phyloP scores from a whole-genome alignment of 2,113 vertebrate genomes.

The Pogonocichla stellata region DNA sequence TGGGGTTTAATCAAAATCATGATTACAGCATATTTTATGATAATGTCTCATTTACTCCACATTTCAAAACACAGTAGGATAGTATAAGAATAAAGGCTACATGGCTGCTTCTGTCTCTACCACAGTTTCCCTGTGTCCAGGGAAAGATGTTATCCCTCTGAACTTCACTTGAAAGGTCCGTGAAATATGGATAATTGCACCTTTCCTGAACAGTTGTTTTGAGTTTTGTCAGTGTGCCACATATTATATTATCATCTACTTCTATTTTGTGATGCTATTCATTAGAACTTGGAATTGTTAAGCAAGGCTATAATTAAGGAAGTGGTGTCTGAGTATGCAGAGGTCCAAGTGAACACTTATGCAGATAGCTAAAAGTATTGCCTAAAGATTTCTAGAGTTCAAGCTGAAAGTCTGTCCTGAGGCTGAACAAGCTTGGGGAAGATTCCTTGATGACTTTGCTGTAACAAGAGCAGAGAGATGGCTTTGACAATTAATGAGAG shows the following conservation, averaged over 20 bases:
- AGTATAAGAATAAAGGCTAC: not conserved
- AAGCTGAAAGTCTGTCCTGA: not conserved
- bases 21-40: not conserved
- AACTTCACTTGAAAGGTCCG: not conserved
- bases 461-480: not conserved
- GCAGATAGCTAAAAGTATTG: not conserved
- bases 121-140: not conserved
- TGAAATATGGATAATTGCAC: slow-evolving; percentile 13
- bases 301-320: slow-evolving; percentile 34
- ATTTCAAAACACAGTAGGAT: not conserved
- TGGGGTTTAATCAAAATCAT: slow-evolving; percentile 18
- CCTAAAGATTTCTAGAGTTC: not conserved
- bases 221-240: not conserved
- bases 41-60: not conserved
- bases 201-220: not conserved
- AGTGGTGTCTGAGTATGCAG: not conserved
- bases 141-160: not conserved
- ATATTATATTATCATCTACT: not conserved
- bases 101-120: not conserved
- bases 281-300: slow-evolving; percentile 25
- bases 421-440: not conserved
- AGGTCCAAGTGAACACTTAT: not conserved
- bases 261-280: not conserved
- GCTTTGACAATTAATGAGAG: not conserved
- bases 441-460: not conserved